A percentile compares a stretch with the other conserved stretches of the same genome.
Evolutionary conservation across 2,797 vertebrate species (phyloP).

Genomic region (Atherinosoma microstoma): DNA sequence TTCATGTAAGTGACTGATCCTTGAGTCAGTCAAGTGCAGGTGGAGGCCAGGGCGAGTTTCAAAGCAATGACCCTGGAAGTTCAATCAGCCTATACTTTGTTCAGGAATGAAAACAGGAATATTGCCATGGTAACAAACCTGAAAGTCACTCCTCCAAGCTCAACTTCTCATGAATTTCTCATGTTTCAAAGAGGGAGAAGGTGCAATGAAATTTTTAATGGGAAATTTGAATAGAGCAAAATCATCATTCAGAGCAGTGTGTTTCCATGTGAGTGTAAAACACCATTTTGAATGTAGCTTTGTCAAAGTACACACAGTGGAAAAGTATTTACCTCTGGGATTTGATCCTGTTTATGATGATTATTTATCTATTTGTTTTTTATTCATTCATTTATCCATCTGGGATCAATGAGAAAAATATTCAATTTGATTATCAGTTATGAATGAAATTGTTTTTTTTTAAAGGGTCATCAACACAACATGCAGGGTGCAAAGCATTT

Average conservation of each 20-base stretch:
- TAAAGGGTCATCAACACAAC: too few species aligned
- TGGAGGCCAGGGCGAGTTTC: not conserved
- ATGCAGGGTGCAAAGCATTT: too few species aligned
- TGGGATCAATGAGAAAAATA: too few species aligned
- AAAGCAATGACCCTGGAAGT: not conserved
- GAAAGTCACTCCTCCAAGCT: not conserved
- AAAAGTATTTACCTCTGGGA: not conserved
- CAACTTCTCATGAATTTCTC: not conserved
- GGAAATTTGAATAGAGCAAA: not conserved
- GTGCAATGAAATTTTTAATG: not conserved
- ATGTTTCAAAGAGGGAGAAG: not conserved
- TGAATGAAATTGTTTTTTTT: too few species aligned
- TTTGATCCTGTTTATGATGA: not conserved
- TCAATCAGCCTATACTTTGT: not conserved
- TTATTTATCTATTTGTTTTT: too few species aligned
- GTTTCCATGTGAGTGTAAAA: not conserved
- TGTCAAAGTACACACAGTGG: not conserved
- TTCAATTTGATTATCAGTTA: too few species aligned
- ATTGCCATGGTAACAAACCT: not conserved
- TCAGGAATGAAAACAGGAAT: not conserved
- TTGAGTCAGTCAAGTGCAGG: not conserved
- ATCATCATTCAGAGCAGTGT: not conserved
- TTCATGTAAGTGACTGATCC: not conserved
- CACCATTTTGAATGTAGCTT: not conserved
- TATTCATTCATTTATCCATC: too few species aligned